Base-by-base conservation (phyloP, 2,888 invertebrate genomes). In the Drosophila neonasuta region DNA sequence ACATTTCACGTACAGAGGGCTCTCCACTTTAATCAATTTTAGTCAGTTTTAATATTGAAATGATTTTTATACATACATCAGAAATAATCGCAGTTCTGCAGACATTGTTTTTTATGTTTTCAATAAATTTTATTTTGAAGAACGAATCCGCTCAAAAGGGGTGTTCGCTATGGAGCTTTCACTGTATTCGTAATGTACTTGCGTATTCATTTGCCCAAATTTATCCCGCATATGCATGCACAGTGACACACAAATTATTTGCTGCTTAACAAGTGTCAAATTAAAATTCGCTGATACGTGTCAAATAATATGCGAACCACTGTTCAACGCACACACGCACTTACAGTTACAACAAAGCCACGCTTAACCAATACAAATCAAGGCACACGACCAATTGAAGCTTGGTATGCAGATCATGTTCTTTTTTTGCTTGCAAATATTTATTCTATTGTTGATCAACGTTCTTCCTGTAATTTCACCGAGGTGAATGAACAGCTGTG, bases 281-380 rank as follows among this genome's bases (percentile, higher is more conserved):
- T 9, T 32, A 9, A 32, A 32, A 3, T 10, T 6, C n/a, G n/a
- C 36, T n/a, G 36, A 4, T 6, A 36, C 3, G n/a, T 11, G 6
- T 4, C 11, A 11, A 11, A 36, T 36, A 36, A 36, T n/a, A 5
- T 36, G n/a, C n/a, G 36, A 36, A 5, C 36, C 36, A 36, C 36
- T 36, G 36, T 36, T 1, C n/a, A 10, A 36, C 36, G 2, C n/a
- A 36, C 6, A 36, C 36, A 36, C 5, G 1, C 36, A 3, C 32
- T 10, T 32, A 17, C 30, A 42, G 15, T 32, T 49, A 9, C 20
- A 51, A 10, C 52, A 48, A 34, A 55, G 41, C 34, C 55, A 55
- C 32, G 34, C 55, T 62, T 62, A 62, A 49, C 15, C 42, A 49
- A 62, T 15, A 55, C 48, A 55, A 55, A n/a, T 13, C 20, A 30